phyloP scores from a whole-genome alignment of 1,140 invertebrate species.

The Steinernema khuongi region DNA sequence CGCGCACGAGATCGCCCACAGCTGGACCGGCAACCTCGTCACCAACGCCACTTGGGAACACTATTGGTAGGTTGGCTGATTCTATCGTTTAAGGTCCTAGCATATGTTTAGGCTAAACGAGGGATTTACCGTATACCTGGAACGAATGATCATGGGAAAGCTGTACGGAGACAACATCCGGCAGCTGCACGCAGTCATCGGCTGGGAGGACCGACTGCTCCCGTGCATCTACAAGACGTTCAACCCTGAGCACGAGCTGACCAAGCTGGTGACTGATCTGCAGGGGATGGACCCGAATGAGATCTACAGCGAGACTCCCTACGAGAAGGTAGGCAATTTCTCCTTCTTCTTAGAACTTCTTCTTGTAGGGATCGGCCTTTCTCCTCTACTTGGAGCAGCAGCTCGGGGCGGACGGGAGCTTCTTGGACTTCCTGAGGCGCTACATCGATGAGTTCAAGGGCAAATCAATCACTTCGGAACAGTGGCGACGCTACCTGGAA shows the following conservation, averaged over 20 bases:
- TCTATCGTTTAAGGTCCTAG: conserved; percentile 23
- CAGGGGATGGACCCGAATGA: conserved; percentile 80
- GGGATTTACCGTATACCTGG: conserved; percentile 86
- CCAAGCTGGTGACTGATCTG: conserved; percentile 74
- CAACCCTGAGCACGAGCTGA: conserved; percentile 65
- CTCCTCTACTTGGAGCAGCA: conserved; percentile 60
- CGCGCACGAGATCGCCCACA: conserved; percentile 89
- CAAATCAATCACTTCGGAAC: conserved; percentile 73
- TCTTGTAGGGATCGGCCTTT: conserved; percentile 69
- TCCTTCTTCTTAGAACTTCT: neutral
- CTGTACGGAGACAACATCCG: conserved; percentile 67
- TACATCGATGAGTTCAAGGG: conserved; percentile 76
- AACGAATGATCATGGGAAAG: conserved; percentile 74
- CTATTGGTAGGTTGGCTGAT: conserved; percentile 70
- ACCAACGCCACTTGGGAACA: conserved; percentile 87
- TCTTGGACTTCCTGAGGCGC: conserved; percentile 75
- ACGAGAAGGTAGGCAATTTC: conserved; percentile 69
- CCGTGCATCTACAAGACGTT: conserved; percentile 51
- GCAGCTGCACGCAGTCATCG: conserved; percentile 74
- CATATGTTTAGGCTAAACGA: conserved; percentile 72
- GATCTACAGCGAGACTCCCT: conserved; percentile 79
- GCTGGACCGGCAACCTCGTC: conserved; percentile 91
- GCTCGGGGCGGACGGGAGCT: conserved; percentile 61
- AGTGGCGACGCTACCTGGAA: conserved; percentile 74
- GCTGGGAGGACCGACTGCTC: conserved; percentile 66